Conservation (phyloP, 1,140 invertebrate species). For the Limonius californicus region DNA sequence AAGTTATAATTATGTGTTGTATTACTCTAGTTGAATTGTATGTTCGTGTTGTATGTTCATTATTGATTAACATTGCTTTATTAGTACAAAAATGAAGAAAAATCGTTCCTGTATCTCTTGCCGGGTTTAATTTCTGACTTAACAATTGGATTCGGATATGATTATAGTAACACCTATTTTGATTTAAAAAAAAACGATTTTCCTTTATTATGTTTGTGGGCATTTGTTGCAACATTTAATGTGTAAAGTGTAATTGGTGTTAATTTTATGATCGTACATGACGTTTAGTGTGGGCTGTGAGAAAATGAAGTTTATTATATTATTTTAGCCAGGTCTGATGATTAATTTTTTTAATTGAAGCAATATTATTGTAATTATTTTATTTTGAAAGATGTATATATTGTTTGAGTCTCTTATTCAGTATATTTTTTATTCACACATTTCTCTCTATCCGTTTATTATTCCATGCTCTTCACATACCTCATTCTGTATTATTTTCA, state of each 20-base stretch:
- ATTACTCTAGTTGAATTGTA: background rate
- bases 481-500: too few relatives aligned
- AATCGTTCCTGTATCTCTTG: too few relatives aligned
- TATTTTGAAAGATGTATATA: too few relatives aligned
- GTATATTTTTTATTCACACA: too few relatives aligned
- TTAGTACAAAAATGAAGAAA: too few relatives aligned
- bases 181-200: too few relatives aligned
- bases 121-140: background rate
- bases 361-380: background rate
- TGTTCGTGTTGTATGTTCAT: too few relatives aligned
- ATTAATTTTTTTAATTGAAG: background rate
- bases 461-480: too few relatives aligned
- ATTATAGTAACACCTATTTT: too few relatives aligned
- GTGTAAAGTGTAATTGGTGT: background rate
- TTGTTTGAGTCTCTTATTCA: too few relatives aligned
- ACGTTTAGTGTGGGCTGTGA: slow-evolving; percentile 7
- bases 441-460: too few relatives aligned
- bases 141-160: background rate
- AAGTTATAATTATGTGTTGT: background rate
- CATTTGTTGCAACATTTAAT: background rate
- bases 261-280: background rate
- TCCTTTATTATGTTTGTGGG: background rate
- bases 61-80: too few relatives aligned
- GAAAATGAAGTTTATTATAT: background rate
- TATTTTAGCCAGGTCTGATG: background rate